A percentile compares a stretch with the other conserved stretches of the same genome.
phyloP scores from a whole-genome alignment of 2,797 vertebrate genomes.

The Mus caroli region DNA sequence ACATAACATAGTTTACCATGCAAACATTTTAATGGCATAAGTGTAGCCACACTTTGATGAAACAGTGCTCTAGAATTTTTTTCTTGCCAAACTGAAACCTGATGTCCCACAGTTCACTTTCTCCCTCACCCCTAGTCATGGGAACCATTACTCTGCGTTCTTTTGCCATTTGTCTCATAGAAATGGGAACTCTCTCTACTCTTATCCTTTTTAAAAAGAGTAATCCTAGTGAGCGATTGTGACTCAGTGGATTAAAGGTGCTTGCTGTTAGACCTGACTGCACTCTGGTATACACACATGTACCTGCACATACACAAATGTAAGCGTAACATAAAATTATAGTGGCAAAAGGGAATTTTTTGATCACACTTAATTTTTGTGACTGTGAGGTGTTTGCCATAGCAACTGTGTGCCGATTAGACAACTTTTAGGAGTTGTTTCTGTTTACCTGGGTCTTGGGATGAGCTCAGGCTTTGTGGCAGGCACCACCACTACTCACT shows the following conservation, averaged over 20 bases:
- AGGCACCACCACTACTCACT: no score
- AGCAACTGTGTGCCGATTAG: background rate
- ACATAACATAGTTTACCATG: background rate
- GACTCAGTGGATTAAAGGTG: background rate
- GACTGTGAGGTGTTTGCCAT: background rate
- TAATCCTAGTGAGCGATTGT: background rate
- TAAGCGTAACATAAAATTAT: background rate
- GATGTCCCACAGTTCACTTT: background rate
- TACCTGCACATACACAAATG: background rate
- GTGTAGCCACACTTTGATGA: conserved; percentile 34
- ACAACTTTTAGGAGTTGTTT: background rate
- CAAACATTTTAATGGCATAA: conserved; percentile 23
- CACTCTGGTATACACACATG: background rate
- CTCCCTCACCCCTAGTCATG: background rate
- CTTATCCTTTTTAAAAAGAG: background rate
- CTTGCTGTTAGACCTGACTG: background rate
- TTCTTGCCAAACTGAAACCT: conserved; percentile 45
- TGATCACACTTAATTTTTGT: background rate
- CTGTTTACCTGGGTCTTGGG: background rate
- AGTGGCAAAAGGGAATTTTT: background rate
- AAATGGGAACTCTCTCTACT: background rate
- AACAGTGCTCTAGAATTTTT: conserved; percentile 33
- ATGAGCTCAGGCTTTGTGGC: background rate
- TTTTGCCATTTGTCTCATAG: conserved; percentile 27
- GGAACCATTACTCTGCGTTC: background rate